Percentiles rank a stretch among this genome's conserved stretches.
These are phyloP conservation scores for Periophthalmus modestus DNA, from an alignment of 2,113 vertebrate genomes.

Conservation along the genomic window DNA sequence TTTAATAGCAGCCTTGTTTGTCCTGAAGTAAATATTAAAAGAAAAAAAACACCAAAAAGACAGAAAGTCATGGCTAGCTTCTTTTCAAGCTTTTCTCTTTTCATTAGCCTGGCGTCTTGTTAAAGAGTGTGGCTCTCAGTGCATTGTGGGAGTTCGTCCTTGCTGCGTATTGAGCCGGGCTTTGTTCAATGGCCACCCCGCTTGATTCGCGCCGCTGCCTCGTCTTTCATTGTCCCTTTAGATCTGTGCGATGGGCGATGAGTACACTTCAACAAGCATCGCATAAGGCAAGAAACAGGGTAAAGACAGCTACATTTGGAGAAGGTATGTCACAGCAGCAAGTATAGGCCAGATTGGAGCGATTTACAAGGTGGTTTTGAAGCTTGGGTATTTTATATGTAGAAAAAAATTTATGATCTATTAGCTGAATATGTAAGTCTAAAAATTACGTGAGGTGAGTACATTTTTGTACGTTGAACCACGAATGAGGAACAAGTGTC, in stretches of 20 bases:
- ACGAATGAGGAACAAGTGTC: neutral
- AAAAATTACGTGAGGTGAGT: neutral
- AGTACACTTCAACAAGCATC: neutral
- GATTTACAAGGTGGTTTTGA: neutral
- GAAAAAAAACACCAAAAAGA: constrained; percentile 24
- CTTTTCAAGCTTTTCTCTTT: constrained; percentile 22
- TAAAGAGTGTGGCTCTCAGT: neutral
- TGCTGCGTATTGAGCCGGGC: constrained; percentile 22
- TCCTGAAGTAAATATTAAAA: constrained; percentile 21
- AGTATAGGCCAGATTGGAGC: neutral
- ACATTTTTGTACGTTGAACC: neutral
- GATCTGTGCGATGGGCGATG: neutral
- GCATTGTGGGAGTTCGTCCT: constrained; percentile 34
- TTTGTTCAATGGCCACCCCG: constrained; percentile 2
- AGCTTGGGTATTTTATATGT: neutral
- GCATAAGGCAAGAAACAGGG: neutral
- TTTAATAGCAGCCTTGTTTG: constrained; percentile 25
- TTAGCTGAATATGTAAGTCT: neutral
- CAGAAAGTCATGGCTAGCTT: constrained; percentile 38
- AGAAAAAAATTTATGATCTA: neutral
- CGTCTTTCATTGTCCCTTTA: constrained; percentile 12
- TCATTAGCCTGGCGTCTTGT: constrained; percentile 24
- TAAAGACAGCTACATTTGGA: neutral
- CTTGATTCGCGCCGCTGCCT: neutral
- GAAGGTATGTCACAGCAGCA: neutral